Percentiles rank a stretch among this genome's conserved stretches.
phyloP scores from a whole-genome alignment of 2,797 vertebrate genomes.

The Gadopsis bispinosus region DNA sequence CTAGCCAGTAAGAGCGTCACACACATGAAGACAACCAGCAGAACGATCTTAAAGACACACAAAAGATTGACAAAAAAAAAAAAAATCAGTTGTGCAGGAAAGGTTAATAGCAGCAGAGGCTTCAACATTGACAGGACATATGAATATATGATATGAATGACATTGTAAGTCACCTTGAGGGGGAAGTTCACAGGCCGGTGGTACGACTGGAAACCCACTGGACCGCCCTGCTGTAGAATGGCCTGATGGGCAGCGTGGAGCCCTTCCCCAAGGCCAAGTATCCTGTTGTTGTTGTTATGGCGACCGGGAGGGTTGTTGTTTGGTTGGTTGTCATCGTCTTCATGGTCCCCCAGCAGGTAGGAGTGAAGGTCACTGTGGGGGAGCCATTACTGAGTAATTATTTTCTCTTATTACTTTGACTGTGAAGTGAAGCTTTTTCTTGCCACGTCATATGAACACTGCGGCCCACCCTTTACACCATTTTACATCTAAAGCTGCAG shows the following conservation, averaged over 20 bases:
- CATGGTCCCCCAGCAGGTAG: constrained; percentile 95
- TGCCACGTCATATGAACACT: neutral
- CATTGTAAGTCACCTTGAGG: constrained; percentile 86
- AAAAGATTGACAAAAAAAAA: constrained; percentile 10
- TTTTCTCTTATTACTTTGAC: neutral
- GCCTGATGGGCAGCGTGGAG: constrained; percentile 97
- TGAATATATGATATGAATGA: neutral
- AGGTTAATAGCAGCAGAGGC: neutral
- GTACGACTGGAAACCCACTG: constrained; percentile 96
- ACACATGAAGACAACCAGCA: constrained; percentile 95
- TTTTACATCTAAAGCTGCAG: neutral
- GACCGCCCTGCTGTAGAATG: constrained; percentile 95
- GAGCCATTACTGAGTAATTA: neutral
- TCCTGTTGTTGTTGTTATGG: constrained; percentile 92
- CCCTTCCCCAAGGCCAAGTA: constrained; percentile 92
- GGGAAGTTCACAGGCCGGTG: constrained; percentile 92
- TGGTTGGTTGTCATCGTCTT: constrained; percentile 91
- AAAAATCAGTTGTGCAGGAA: neutral
- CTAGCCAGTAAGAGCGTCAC: constrained; percentile 93
- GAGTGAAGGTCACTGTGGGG: constrained; percentile 93
- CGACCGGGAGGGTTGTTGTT: constrained; percentile 89
- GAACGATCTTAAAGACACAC: constrained; percentile 87
- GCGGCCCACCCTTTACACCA: neutral
- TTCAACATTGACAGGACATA: neutral
- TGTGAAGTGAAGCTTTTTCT: neutral